Evolutionary conservation across 2,113 vertebrate genomes (phyloP).

Genomic region (Chunga burmeisteri): DNA sequence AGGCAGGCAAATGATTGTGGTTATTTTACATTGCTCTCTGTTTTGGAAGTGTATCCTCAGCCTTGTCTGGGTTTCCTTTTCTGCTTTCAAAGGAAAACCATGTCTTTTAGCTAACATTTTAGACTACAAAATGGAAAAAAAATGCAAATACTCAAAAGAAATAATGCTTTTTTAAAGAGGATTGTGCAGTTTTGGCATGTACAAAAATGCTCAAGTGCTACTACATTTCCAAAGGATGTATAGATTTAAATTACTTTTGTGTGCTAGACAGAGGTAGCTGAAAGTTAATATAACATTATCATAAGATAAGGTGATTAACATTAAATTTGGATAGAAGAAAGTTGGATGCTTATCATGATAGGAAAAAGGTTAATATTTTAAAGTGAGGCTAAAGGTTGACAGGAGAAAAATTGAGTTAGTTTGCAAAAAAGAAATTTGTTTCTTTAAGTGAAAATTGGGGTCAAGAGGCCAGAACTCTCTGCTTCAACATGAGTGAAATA

Average conservation of each 20-base stretch:
- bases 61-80: not conserved
- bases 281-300: conserved; percentile 54
- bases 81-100: not conserved
- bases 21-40: not conserved
- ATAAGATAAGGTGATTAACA: conserved; percentile 64
- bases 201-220: not conserved
- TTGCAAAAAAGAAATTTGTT: conserved; percentile 82
- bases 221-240: not conserved
- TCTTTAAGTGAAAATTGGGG: conserved; percentile 84
- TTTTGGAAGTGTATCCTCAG: not conserved
- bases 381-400: conserved; percentile 79
- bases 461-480: conserved; percentile 74
- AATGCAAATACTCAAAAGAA: not conserved
- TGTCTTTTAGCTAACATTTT: not conserved
- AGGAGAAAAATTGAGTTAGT: conserved; percentile 84
- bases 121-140: conserved; percentile 2
- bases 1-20: not conserved
- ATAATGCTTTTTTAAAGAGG: not conserved
- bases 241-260: conserved; percentile 39
- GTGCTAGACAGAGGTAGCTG: conserved; percentile 12
- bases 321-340: conserved; percentile 69
- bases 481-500: conserved; percentile 76
- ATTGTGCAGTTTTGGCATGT: not conserved
- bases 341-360: conserved; percentile 68
- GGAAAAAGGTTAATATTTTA: conserved; percentile 81